phyloP scores from a whole-genome alignment of 2,888 invertebrate species.

The Mallateleia sp. region DNA sequence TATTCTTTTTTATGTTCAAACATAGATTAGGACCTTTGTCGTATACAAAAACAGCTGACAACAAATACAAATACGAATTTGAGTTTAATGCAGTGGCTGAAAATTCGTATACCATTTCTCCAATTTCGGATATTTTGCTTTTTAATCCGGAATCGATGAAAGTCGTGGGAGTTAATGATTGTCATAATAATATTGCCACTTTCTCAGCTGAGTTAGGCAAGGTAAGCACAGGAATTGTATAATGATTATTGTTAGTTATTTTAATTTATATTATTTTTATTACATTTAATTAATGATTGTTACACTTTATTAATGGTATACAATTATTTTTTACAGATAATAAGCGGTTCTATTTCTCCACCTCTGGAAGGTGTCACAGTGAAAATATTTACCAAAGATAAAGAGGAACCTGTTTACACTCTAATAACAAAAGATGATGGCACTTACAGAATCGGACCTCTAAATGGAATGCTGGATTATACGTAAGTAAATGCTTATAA shows the following conservation, averaged over 20 bases:
- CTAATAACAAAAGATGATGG: slow-evolving; percentile 93
- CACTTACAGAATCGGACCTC: slow-evolving; percentile 95
- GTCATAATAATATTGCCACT: slow-evolving; percentile 92
- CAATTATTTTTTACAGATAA: slow-evolving; percentile 83
- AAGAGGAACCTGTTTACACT: slow-evolving; percentile 85
- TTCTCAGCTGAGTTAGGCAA: slow-evolving; percentile 92
- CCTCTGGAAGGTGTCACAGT: slow-evolving; percentile 86
- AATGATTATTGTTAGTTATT: too few relatives aligned
- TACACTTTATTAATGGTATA: too few relatives aligned
- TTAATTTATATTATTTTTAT: too few relatives aligned
- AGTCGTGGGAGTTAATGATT: slow-evolving; percentile 92
- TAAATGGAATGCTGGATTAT: slow-evolving; percentile 93
- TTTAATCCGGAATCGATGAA: slow-evolving; percentile 92
- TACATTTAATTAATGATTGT: too few relatives aligned
- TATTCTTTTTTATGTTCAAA: slow-evolving; percentile 54
- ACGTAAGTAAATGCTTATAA: too few relatives aligned
- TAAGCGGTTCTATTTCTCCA: slow-evolving; percentile 86
- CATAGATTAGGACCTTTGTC: slow-evolving; percentile 85
- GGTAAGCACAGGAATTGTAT: too few relatives aligned
- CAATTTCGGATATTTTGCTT: slow-evolving; percentile 93
- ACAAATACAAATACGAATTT: slow-evolving; percentile 88
- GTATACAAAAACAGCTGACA: slow-evolving; percentile 76
- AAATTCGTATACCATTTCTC: slow-evolving; percentile 91
- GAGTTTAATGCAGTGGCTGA: slow-evolving; percentile 88
- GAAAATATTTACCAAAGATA: slow-evolving; percentile 86